phyloP scores from a whole-genome alignment of 2,888 invertebrate species.

The Nysson spinosus region DNA sequence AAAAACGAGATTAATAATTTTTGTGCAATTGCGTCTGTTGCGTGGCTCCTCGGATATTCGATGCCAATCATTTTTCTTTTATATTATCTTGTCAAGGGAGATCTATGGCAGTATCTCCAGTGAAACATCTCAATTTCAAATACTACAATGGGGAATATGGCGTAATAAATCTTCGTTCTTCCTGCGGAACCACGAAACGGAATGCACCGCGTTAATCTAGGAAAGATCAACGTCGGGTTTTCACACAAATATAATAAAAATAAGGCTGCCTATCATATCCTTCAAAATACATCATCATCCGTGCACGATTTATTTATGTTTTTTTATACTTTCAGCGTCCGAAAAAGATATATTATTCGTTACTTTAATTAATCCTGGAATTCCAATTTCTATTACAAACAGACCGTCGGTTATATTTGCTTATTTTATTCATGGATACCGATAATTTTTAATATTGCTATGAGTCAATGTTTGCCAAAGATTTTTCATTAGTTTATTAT shows the following conservation, averaged over 20 bases:
- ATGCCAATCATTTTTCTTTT: slow-evolving; percentile 26
- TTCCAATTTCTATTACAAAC: too few relatives aligned
- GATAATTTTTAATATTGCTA: too few relatives aligned
- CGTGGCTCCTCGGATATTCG: slow-evolving; percentile 16
- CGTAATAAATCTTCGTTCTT: slow-evolving; percentile 43
- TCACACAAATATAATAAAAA: slow-evolving; percentile 15
- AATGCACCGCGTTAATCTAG: slow-evolving; percentile 43
- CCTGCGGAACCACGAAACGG: not conserved
- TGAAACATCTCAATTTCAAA: slow-evolving; percentile 47
- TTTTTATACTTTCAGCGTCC: not conserved
- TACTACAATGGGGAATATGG: slow-evolving; percentile 34
- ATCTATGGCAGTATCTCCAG: slow-evolving; percentile 7
- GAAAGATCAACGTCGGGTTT: slow-evolving; percentile 40
- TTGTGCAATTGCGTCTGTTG: slow-evolving; percentile 18
- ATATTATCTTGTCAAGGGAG: slow-evolving; percentile 9
- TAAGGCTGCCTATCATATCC: slow-evolving; percentile 9
- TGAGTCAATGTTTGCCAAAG: too few relatives aligned
- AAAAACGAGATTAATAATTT: slow-evolving; percentile 34
- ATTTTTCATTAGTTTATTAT: too few relatives aligned
- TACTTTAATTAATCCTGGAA: too few relatives aligned
- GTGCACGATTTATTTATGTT: not conserved
- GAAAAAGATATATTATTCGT: not conserved
- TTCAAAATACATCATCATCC: slow-evolving; percentile 1
- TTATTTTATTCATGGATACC: too few relatives aligned
- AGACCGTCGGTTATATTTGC: too few relatives aligned